Conservation (phyloP, 2,113 vertebrate genomes). For the Gnathonemus longibarbis region DNA sequence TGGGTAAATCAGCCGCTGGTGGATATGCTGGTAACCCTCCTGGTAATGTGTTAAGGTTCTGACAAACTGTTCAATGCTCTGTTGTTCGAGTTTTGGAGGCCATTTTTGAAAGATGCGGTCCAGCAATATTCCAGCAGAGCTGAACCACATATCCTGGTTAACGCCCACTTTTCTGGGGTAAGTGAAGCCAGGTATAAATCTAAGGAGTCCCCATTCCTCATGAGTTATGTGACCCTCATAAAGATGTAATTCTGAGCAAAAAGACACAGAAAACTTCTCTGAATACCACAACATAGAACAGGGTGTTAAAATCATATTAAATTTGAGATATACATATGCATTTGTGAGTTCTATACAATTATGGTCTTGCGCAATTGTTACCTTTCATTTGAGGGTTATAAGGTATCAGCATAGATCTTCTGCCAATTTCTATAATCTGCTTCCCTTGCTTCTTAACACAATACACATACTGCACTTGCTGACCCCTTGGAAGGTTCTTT, state of each 20-base stretch:
- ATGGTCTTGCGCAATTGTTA: constrained; percentile 6
- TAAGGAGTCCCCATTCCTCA: fast-evolving
- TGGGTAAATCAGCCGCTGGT: fast-evolving
- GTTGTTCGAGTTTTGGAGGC: constrained; percentile 30
- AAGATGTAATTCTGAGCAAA: constrained; percentile 45
- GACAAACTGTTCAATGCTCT: constrained; percentile 24
- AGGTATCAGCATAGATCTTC: background rate
- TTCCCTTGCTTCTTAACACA: constrained; percentile 33
- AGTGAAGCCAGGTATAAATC: fast-evolving
- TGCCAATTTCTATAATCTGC: fast-evolving
- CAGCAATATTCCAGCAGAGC: constrained; percentile 38
- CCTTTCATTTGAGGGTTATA: constrained; percentile 3
- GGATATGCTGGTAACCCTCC: fast-evolving
- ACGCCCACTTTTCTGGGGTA: background rate
- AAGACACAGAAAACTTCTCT: background rate
- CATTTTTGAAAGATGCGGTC: constrained; percentile 46
- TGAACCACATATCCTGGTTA: constrained; percentile 34
- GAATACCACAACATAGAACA: background rate
- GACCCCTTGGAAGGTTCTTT: fast-evolving
- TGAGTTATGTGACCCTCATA: constrained; percentile 47
- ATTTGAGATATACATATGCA: background rate
- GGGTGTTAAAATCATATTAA: background rate
- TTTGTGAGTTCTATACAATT: background rate
- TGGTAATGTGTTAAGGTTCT: background rate
- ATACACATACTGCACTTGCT: fast-evolving